Percentiles rank a stretch among this genome's conserved stretches.
phyloP scores from a whole-genome alignment of 92 coral and sea anemone species.

The Paramuricea clavata region DNA sequence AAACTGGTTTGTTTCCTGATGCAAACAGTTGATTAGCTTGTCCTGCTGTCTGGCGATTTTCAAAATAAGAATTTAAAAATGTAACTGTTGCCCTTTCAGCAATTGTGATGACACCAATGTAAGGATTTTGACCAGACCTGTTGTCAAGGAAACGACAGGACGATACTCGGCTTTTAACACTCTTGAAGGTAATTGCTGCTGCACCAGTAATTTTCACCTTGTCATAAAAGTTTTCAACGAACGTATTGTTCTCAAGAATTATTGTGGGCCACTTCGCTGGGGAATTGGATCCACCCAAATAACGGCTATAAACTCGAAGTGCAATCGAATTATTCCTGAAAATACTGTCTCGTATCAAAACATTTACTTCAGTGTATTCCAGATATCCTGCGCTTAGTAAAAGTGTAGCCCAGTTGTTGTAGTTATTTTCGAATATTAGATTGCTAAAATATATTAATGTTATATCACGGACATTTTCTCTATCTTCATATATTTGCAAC shows the following conservation, averaged over 20 bases:
- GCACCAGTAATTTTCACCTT: too few relatives aligned
- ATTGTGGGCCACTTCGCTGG: not conserved
- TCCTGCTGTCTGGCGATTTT: not conserved
- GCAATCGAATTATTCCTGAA: not conserved
- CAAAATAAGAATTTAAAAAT: not conserved
- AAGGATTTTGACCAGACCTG: not conserved
- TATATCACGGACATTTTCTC: not conserved
- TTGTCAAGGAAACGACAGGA: constrained; percentile 43
- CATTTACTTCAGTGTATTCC: not conserved
- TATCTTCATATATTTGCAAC: not conserved
- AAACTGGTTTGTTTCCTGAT: not conserved
- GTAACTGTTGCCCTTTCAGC: not conserved
- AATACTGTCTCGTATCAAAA: not conserved
- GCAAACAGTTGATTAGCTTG: not conserved
- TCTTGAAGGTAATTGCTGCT: not conserved
- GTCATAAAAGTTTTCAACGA: not conserved
- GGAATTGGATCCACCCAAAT: too few relatives aligned
- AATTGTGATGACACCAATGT: not conserved
- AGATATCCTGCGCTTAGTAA: not conserved
- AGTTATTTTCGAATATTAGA: not conserved
- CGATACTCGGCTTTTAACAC: not conserved
- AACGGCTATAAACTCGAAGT: not conserved
- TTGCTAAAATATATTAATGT: not conserved
- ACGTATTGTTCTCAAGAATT: not conserved
- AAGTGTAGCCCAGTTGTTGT: not conserved